Percentiles rank a stretch among this genome's conserved stretches.
Conservation (phyloP, 1,140 invertebrate genomes). For the Macrobrachium nipponense region DNA sequence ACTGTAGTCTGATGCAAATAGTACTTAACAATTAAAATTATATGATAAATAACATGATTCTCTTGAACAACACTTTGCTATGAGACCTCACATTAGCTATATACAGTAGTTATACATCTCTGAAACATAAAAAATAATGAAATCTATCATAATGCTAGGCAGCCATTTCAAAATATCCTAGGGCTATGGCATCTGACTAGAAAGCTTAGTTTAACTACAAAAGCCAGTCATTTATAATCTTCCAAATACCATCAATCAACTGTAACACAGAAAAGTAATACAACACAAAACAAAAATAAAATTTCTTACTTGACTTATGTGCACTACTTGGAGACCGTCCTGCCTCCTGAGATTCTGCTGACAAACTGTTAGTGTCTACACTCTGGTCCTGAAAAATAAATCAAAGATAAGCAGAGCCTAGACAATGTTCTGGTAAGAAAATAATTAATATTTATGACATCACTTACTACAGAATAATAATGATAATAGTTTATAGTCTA, state of each 20-base stretch:
- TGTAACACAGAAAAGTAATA: not conserved
- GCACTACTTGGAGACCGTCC: constrained; percentile 66
- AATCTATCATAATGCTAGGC: too few species aligned
- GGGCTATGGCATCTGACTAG: too few species aligned
- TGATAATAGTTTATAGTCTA: not conserved
- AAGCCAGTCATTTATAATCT: not conserved
- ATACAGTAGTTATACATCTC: too few species aligned
- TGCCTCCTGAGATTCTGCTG: constrained; percentile 71
- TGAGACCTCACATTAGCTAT: too few species aligned
- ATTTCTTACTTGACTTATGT: constrained; percentile 41
- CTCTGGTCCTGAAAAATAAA: constrained; percentile 71
- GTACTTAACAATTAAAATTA: too few species aligned
- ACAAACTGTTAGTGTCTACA: constrained; percentile 75
- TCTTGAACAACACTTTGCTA: too few species aligned
- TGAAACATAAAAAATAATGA: too few species aligned
- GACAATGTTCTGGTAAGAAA: not conserved
- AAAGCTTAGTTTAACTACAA: too few species aligned
- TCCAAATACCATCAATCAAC: not conserved
- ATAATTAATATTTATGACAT: not conserved
- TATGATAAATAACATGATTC: not conserved
- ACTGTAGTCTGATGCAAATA: too few species aligned
- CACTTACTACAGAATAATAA: not conserved
- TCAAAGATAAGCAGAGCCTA: not conserved
- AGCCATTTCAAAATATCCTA: too few species aligned
- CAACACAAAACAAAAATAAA: not conserved